Percentiles rank a stretch among this genome's conserved stretches.
Evolutionary conservation across 2,888 invertebrate genomes (phyloP).

Genomic region (Urechis unicinctus): DNA sequence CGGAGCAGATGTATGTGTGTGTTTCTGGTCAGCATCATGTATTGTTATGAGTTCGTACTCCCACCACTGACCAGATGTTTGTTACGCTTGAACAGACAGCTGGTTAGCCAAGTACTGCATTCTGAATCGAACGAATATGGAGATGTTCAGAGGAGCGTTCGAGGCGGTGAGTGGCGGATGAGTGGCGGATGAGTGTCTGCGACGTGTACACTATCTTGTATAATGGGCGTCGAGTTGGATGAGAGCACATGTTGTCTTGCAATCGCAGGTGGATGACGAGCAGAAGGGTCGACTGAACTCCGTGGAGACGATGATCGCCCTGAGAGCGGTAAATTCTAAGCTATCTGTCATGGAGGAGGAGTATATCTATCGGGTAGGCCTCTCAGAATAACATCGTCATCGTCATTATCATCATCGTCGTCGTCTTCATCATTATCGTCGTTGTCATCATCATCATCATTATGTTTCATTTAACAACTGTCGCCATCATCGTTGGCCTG

Average conservation of each 20-base stretch:
- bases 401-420: too few relatives aligned
- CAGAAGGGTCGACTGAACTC: slow-evolving; percentile 30
- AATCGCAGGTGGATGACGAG: slow-evolving; percentile 31
- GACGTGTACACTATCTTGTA: not conserved
- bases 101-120: slow-evolving; percentile 44
- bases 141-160: slow-evolving; percentile 29
- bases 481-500: too few relatives aligned
- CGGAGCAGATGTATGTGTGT: too few relatives aligned
- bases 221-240: not conserved
- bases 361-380: slow-evolving; percentile 35
- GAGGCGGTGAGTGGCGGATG: slow-evolving; percentile 12
- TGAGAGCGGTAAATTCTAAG: slow-evolving; percentile 32
- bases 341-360: slow-evolving; percentile 35
- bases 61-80: not conserved
- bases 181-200: too few relatives aligned
- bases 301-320: slow-evolving; percentile 34
- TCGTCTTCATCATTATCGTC: too few relatives aligned
- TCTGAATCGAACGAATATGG: slow-evolving; percentile 27
- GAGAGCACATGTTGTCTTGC: not conserved
- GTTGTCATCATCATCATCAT: too few relatives aligned
- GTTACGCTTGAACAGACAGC: slow-evolving; percentile 25
- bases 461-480: too few relatives aligned
- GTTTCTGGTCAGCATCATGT: too few relatives aligned
- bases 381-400: too few relatives aligned
- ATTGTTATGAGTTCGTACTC: too few relatives aligned